Percentiles rank a stretch among this genome's conserved stretches.
Conservation (phyloP, 2,888 invertebrate genomes). For the Drosophila falleni region DNA sequence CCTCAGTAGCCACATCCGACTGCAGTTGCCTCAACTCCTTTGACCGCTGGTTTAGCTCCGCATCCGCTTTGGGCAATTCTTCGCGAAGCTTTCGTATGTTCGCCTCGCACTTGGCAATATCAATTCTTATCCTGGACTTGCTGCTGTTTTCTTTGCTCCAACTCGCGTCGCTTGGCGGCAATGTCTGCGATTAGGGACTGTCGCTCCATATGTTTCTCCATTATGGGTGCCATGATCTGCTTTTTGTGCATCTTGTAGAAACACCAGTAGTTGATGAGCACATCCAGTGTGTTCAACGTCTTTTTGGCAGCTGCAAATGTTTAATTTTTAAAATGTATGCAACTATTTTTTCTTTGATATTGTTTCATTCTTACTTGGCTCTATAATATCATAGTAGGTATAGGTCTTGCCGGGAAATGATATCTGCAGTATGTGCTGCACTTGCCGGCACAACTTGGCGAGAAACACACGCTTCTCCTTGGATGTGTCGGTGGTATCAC, state of each 20-base stretch:
- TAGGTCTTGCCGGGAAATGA: slow-evolving; percentile 79
- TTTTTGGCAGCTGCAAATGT: slow-evolving; percentile 77
- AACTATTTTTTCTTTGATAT: not conserved
- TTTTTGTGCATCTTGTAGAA: slow-evolving; percentile 82
- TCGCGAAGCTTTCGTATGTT: slow-evolving; percentile 45
- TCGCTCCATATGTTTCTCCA: slow-evolving; percentile 52
- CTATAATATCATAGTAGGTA: slow-evolving; percentile 75
- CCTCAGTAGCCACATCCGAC: slow-evolving; percentile 31
- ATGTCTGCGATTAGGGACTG: slow-evolving; percentile 56
- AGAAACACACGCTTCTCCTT: slow-evolving; percentile 76
- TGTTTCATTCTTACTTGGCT: slow-evolving; percentile 69
- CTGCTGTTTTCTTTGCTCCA: slow-evolving; percentile 45
- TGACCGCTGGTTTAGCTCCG: slow-evolving; percentile 42
- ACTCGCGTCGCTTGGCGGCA: slow-evolving; percentile 51
- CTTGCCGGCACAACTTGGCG: slow-evolving; percentile 72
- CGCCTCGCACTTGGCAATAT: slow-evolving; percentile 42
- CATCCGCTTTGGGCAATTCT: slow-evolving; percentile 32
- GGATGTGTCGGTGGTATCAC: slow-evolving; percentile 56
- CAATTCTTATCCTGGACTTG: slow-evolving; percentile 46
- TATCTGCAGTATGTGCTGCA: slow-evolving; percentile 81
- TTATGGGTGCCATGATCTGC: slow-evolving; percentile 67
- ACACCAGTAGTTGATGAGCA: slow-evolving; percentile 80
- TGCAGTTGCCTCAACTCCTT: slow-evolving; percentile 52
- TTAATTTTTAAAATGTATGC: not conserved
- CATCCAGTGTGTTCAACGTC: slow-evolving; percentile 74